These are phyloP conservation scores for Steatocranus sp. DNA, from an alignment of 2,797 vertebrate species.

Conservation along the genomic window DNA sequence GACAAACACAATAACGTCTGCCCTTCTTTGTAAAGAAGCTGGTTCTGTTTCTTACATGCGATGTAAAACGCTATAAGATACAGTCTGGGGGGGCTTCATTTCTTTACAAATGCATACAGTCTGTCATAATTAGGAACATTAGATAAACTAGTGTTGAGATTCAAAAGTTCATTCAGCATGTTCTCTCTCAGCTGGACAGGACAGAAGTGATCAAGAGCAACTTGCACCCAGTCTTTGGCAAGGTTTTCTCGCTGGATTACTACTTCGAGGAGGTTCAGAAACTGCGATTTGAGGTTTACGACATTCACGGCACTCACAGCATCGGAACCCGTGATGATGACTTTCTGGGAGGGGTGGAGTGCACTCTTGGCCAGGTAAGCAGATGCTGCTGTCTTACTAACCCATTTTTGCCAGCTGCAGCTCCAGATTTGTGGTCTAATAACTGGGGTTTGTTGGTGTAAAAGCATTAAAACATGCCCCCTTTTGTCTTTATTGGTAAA, in stretches of 20 bases:
- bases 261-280: conserved; percentile 97
- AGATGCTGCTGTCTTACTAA: neutral
- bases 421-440: neutral
- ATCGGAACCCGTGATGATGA: conserved; percentile 87
- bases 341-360: conserved; percentile 92
- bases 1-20: conserved; percentile 21
- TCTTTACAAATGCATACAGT: neutral
- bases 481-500: neutral
- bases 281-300: conserved; percentile 92
- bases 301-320: conserved; percentile 86
- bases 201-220: conserved; percentile 96
- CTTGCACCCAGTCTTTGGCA: conserved; percentile 90
- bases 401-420: neutral
- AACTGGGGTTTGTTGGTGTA: neutral
- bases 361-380: conserved; percentile 92
- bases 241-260: conserved; percentile 90
- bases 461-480: neutral
- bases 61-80: neutral
- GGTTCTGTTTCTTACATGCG: neutral
- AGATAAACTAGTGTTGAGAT: neutral
- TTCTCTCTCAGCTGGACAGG: conserved; percentile 83
- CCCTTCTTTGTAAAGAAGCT: neutral
- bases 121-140: neutral
- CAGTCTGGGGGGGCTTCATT: neutral
- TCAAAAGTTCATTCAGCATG: neutral